Evolutionary conservation across 2,888 invertebrate species (phyloP).

Genomic region (Limnephilus marmoratus): DNA sequence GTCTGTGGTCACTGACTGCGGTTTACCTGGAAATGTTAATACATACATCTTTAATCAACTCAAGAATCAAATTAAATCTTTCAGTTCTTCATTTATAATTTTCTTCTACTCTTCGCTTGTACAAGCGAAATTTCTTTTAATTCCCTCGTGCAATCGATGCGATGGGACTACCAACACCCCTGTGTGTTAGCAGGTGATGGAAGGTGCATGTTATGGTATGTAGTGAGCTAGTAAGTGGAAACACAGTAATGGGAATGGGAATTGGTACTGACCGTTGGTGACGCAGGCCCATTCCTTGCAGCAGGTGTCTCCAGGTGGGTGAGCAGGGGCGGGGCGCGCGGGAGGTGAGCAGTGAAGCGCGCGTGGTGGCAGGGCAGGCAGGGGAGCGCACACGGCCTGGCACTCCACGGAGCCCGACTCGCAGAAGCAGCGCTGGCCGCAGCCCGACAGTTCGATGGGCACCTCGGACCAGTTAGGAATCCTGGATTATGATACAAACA

Average conservation of each 20-base stretch:
- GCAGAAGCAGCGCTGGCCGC: conserved; percentile 91
- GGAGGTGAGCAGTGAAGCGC: conserved; percentile 84
- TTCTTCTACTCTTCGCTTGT: neutral
- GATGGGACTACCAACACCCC: neutral
- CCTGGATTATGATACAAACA: conserved; percentile 68
- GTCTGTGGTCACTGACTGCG: conserved; percentile 45
- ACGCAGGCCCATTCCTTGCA: conserved; percentile 88
- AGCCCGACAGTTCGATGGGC: conserved; percentile 88
- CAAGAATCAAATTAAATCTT: neutral
- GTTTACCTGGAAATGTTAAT: conserved; percentile 61
- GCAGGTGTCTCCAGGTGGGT: conserved; percentile 87
- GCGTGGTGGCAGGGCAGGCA: conserved; percentile 86
- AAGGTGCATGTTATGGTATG: neutral
- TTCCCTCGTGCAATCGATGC: neutral
- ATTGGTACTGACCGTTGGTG: conserved; percentile 69
- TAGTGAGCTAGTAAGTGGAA: neutral
- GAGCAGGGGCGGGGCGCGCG: conserved; percentile 81
- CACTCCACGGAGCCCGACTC: conserved; percentile 93
- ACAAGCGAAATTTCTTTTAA: neutral
- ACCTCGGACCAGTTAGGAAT: conserved; percentile 90
- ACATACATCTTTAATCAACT: conserved; percentile 15
- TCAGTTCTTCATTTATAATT: neutral
- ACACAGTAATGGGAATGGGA: too few species aligned
- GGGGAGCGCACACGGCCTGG: conserved; percentile 87
- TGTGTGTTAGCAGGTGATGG: neutral